phyloP scores from a whole-genome alignment of 2,113 vertebrate genomes.

The Cephalophus harveyi region DNA sequence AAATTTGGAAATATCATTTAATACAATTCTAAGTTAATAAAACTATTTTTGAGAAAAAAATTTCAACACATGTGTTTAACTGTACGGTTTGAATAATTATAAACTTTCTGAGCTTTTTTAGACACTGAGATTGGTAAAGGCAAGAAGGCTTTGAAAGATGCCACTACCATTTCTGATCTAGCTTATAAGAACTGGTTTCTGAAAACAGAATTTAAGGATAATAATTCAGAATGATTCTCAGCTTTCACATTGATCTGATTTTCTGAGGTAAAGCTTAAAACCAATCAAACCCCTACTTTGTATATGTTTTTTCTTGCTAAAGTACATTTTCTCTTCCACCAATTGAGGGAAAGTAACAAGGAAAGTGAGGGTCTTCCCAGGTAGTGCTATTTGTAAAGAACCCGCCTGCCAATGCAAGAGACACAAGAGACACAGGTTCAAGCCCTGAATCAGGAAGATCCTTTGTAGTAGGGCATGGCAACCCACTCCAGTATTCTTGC shows the following conservation, averaged over 20 bases:
- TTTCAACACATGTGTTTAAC: not conserved
- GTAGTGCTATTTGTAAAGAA: not conserved
- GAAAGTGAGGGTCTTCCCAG: not conserved
- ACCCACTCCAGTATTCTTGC: not conserved
- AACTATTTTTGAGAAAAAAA: not conserved
- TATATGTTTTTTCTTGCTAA: not conserved
- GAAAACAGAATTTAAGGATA: not conserved
- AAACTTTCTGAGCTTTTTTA: not conserved
- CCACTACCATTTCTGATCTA: not conserved
- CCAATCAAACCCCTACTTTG: not conserved
- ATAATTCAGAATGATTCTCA: not conserved
- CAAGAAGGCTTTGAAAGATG: not conserved
- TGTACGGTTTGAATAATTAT: not conserved
- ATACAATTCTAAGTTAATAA: not conserved
- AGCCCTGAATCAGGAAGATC: not conserved
- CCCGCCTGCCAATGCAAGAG: not conserved
- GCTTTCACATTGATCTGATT: not conserved
- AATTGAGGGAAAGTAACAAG: not conserved
- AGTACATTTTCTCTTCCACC: not conserved
- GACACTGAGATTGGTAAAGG: not conserved
- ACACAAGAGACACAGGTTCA: not conserved
- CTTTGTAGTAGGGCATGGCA: not conserved
- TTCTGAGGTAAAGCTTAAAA: slow-evolving; percentile 7
- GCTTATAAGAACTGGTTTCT: not conserved
- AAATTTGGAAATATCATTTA: not conserved